Conservation (phyloP, 2,113 vertebrate genomes). For the Hypocryptadius cinnamomeus region DNA sequence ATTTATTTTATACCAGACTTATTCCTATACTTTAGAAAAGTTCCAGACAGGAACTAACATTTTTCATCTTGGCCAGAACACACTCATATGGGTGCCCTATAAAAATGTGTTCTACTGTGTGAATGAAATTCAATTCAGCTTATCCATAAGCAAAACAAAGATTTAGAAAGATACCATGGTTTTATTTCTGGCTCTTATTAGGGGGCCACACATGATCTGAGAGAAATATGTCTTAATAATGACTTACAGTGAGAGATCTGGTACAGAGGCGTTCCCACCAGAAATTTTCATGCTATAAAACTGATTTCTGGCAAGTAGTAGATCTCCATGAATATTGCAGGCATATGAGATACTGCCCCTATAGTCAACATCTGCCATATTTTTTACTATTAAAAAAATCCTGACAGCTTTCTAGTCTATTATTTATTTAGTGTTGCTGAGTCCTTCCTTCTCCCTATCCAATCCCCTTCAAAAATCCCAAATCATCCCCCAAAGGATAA, state of each 20-base stretch:
- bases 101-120: slow-evolving; percentile 3
- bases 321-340: neutral
- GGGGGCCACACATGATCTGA: neutral
- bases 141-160: slow-evolving; percentile 17
- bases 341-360: neutral
- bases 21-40: neutral
- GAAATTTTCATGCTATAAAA: neutral
- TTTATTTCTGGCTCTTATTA: slow-evolving; percentile 13
- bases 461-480: neutral
- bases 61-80: neutral
- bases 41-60: slow-evolving; percentile 42
- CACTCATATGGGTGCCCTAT: neutral
- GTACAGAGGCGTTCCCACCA: slow-evolving; percentile 5
- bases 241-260: neutral
- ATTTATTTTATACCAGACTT: neutral
- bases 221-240: slow-evolving; percentile 7
- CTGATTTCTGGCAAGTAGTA: neutral
- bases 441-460: neutral
- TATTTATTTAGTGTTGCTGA: neutral
- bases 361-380: neutral
- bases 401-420: neutral
- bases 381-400: neutral
- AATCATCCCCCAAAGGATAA: neutral
- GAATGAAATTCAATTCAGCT: slow-evolving; percentile 38
- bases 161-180: neutral